These are phyloP conservation scores for Gorsachius goisagi DNA, from an alignment of 2,113 vertebrate species.

Conservation along the genomic window DNA sequence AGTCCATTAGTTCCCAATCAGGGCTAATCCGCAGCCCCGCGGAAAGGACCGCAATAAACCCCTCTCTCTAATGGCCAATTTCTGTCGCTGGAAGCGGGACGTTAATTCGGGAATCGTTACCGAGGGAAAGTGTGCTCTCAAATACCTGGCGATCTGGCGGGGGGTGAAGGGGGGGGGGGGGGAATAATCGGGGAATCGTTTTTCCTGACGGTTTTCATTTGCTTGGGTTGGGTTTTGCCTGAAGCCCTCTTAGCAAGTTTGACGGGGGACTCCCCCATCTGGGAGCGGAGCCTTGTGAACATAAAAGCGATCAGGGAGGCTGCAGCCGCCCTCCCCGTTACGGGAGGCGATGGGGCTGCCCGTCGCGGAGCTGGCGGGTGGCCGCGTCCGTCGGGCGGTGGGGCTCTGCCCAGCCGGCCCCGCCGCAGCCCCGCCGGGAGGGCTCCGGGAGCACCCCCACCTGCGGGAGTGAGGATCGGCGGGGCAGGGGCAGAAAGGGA, in stretches of 20 bases:
- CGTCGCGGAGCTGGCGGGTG: neutral
- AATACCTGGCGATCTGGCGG: neutral
- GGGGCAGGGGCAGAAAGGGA: neutral
- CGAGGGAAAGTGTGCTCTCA: neutral
- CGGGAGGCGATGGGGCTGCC: neutral
- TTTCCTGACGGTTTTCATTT: neutral
- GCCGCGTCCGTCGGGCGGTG: neutral
- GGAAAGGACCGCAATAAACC: neutral
- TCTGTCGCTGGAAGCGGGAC: neutral
- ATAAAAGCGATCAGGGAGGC: neutral
- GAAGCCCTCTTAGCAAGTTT: neutral
- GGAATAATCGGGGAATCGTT: neutral
- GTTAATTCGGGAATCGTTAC: slow-evolving; percentile 37
- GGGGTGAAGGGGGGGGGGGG: neutral
- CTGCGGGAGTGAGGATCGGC: neutral
- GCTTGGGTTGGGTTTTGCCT: neutral
- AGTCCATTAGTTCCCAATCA: neutral
- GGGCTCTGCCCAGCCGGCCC: neutral
- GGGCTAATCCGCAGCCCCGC: neutral
- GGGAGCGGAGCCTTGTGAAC: neutral
- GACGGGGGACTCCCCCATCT: neutral
- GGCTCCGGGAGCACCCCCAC: neutral
- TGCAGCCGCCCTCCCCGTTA: neutral
- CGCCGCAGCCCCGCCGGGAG: neutral
- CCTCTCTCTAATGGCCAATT: neutral